Percentiles rank a stretch among this genome's conserved stretches.
Evolutionary conservation across 2,888 invertebrate genomes (phyloP).

Genomic region (Rotaria socialis): DNA sequence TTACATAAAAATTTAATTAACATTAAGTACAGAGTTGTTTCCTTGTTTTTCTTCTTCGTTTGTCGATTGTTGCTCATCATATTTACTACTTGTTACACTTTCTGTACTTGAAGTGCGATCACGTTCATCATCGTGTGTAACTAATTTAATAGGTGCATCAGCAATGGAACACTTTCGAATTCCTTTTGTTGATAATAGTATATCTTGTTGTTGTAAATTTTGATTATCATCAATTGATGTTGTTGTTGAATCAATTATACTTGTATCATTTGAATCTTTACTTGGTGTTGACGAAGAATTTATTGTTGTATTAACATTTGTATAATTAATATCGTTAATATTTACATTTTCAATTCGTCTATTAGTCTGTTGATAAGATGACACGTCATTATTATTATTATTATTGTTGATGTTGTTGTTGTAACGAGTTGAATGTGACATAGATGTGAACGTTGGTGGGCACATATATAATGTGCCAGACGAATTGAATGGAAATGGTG

Average conservation of each 20-base stretch:
- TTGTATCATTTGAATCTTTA: conserved; percentile 10
- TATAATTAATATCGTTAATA: not conserved
- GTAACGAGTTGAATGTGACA: not conserved
- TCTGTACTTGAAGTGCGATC: conserved; percentile 6
- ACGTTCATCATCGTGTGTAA: not conserved
- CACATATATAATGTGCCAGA: conserved; percentile 7
- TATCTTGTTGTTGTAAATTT: not conserved
- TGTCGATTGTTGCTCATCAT: not conserved
- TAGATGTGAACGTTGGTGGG: not conserved
- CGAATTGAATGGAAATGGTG: conserved; percentile 32
- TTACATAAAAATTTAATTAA: not conserved
- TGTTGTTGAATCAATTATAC: not conserved
- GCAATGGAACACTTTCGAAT: not conserved
- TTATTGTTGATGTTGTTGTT: too few relatives aligned
- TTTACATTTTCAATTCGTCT: not conserved
- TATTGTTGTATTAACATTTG: not conserved
- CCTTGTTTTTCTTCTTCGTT: not conserved
- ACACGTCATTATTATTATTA: not conserved
- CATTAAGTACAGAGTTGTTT: not conserved
- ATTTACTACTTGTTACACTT: not conserved
- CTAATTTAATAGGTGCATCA: not conserved
- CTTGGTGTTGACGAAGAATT: not conserved
- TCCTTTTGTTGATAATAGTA: not conserved
- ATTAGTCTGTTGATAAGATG: not conserved
- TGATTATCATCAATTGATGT: not conserved